Evolutionary conservation across 92 coral and sea anemone species (phyloP), one percentile per base, ranked within the genome.

Genomic region (Porites evermanni): DNA sequence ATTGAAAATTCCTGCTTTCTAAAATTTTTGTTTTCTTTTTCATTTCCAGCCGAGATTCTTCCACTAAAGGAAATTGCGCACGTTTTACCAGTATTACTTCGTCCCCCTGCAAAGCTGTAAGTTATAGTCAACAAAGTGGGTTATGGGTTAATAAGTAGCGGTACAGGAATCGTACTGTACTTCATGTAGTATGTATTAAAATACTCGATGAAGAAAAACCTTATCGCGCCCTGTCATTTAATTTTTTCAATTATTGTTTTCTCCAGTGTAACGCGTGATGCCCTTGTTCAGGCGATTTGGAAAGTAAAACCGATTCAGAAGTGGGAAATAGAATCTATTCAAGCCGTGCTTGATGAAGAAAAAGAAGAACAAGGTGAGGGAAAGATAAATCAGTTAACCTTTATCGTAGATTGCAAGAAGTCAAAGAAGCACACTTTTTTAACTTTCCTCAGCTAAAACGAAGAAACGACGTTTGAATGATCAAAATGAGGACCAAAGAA

Each of bases 251-350:
- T 14, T 19, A 14, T 53, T 52, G 4, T 12, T 19, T n/a, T 61
- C n/a, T 53, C 4, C 81, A 96, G 99, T 50, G 78, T 86, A 64
- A 89, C 80, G 19, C 81, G 95, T 51, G 85, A 84, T 17, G 75
- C 17, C 53, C 60, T 96, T 7, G 93, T 93, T 12, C 92, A 97
- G 1, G 91, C 91, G 2, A 91, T 96, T 2, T 86, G 93, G 88
- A 89, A 91, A 52, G 88, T 88, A 72, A 81, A 77, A 20, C 83
- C 72, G 8, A 85, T 96, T 12, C 89, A 79, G 20, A 86, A 79
- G 32, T 96, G 99, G 99, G 99, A 96, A 68, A 92, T 96, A 21
- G 98, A 95, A 65, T 92, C 98, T 44, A 81, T 89, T n/a, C 93
- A 93, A 87, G 94, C 91, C 16, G 92, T 96, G 50, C 88, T 95